phyloP scores from a whole-genome alignment of 92 coral and sea anemone genomes.

The Meandrina meandrites region DNA sequence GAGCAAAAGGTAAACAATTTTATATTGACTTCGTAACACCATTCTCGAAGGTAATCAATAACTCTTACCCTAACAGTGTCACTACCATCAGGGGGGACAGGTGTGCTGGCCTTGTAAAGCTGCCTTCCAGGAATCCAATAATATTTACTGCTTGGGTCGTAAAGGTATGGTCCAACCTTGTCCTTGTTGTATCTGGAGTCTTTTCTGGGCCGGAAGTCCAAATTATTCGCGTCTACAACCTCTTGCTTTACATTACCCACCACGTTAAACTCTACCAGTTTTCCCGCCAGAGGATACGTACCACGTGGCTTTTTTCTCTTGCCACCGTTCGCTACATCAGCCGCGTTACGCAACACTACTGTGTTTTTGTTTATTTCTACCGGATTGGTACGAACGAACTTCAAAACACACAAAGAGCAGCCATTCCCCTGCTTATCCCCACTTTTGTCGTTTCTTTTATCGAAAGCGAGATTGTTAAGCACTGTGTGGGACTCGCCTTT shows the following conservation, averaged over 20 bases:
- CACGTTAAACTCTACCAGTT: conserved; percentile 44
- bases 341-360: conserved; percentile 61
- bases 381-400: conserved; percentile 59
- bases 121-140: conserved; percentile 79
- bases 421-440: conserved; percentile 48
- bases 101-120: conserved; percentile 63
- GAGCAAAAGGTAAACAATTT: background rate
- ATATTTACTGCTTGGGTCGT: conserved; percentile 43
- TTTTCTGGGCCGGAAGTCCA: conserved; percentile 70
- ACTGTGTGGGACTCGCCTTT: conserved; percentile 73
- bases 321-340: conserved; percentile 74
- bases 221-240: conserved; percentile 66
- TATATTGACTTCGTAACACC: background rate
- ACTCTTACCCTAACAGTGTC: conserved; percentile 37
- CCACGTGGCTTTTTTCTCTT: conserved; percentile 41
- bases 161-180: conserved; percentile 65
- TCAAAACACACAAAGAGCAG: conserved; percentile 69
- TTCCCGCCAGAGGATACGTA: conserved; percentile 64
- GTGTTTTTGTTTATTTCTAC: conserved; percentile 65
- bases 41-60: background rate
- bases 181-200: conserved; percentile 49
- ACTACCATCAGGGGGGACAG: conserved; percentile 67
- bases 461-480: conserved; percentile 69
- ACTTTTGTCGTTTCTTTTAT: conserved; percentile 51
- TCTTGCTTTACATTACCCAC: conserved; percentile 60